Conservation (phyloP, 2,888 invertebrate genomes). For the Encarsia formosa region DNA sequence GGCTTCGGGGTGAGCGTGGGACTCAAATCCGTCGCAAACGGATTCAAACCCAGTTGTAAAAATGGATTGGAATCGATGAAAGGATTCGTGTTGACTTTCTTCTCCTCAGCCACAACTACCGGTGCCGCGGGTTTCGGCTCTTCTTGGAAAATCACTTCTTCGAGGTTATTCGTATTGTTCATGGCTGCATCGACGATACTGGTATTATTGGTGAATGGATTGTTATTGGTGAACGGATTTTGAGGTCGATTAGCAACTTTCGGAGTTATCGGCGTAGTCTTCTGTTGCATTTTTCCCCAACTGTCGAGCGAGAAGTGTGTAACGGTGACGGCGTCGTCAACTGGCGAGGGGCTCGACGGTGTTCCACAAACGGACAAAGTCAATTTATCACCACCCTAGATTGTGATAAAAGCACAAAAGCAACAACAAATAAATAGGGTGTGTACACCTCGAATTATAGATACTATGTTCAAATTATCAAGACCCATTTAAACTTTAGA, state of each 20-base stretch:
- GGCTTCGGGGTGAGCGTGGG: not conserved
- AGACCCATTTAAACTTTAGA: not conserved
- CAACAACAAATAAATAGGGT: slow-evolving; percentile 32
- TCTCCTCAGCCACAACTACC: slow-evolving; percentile 32
- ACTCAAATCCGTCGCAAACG: slow-evolving; percentile 34
- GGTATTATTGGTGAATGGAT: slow-evolving; percentile 46
- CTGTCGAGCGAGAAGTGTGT: slow-evolving; percentile 57
- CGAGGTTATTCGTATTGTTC: slow-evolving; percentile 17
- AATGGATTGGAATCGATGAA: slow-evolving; percentile 52
- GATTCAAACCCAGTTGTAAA: slow-evolving; percentile 50
- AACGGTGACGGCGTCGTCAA: slow-evolving; percentile 57
- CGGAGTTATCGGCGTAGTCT: slow-evolving; percentile 44
- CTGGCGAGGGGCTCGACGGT: slow-evolving; percentile 34
- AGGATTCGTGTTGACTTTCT: slow-evolving; percentile 51
- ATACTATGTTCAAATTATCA: not conserved
- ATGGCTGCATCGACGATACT: slow-evolving; percentile 14
- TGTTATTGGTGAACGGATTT: slow-evolving; percentile 51
- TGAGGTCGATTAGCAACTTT: slow-evolving; percentile 46
- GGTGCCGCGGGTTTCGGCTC: slow-evolving; percentile 18
- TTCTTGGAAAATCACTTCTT: slow-evolving; percentile 23
- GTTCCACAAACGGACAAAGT: slow-evolving; percentile 62
- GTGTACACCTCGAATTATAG: slow-evolving; percentile 19
- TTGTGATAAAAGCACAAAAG: slow-evolving; percentile 36
- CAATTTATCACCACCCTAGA: slow-evolving; percentile 66
- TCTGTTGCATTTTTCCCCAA: slow-evolving; percentile 55